phyloP scores from a whole-genome alignment of 1,140 invertebrate species.

The Prorops nasuta region DNA sequence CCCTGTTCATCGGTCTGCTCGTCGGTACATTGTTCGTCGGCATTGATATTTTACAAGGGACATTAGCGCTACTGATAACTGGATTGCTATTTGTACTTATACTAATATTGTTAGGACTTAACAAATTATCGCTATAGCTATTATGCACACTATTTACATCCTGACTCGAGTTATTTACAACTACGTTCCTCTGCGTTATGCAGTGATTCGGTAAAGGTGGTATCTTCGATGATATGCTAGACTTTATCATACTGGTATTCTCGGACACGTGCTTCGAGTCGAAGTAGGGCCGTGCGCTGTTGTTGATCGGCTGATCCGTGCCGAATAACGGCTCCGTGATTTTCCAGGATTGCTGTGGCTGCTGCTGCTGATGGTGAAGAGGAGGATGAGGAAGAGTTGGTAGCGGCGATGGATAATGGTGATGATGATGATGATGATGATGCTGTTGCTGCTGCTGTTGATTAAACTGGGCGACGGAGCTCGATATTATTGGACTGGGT shows the following conservation, averaged over 20 bases:
- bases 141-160: conserved; percentile 37
- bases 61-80: conserved; percentile 24
- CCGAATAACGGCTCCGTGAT: conserved; percentile 39
- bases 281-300: conserved; percentile 44
- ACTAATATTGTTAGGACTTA: conserved; percentile 25
- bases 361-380: conserved; percentile 10
- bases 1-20: conserved; percentile 69
- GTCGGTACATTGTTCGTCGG: conserved; percentile 43
- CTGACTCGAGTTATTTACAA: conserved; percentile 35
- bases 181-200: conserved; percentile 37
- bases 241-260: conserved; percentile 53
- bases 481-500: conserved; percentile 41
- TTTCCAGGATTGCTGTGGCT: conserved; percentile 37
- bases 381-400: no score
- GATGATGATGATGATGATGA: no score
- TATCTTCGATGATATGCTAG: conserved; percentile 46
- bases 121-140: conserved; percentile 27
- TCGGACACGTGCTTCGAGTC: conserved; percentile 51
- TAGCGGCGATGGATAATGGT: no score
- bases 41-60: conserved; percentile 42
- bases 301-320: conserved; percentile 40
- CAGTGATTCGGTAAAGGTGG: conserved; percentile 43
- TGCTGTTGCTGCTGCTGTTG: no score
- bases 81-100: conserved; percentile 19
- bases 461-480: conserved; percentile 24